Conservation (phyloP, 2,888 invertebrate species). For the Colostygia pectinataria region DNA sequence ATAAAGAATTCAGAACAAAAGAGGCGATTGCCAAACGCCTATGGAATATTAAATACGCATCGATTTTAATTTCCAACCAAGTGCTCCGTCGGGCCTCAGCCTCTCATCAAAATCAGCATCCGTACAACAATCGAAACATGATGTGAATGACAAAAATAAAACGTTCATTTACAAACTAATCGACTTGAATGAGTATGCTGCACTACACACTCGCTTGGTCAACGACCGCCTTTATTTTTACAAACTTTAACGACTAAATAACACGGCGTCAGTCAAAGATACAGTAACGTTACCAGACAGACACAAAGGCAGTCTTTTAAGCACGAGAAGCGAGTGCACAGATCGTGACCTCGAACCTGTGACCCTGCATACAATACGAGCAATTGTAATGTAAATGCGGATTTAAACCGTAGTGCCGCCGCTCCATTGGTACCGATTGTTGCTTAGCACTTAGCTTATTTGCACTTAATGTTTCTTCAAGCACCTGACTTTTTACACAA, state of each 20-base stretch:
- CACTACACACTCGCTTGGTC: conserved; percentile 37
- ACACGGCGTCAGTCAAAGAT: conserved; percentile 10
- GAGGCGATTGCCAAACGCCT: conserved; percentile 30
- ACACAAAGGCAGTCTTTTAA: conserved; percentile 48
- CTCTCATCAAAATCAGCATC: conserved; percentile 46
- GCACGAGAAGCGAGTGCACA: conserved; percentile 51
- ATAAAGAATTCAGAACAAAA: background rate
- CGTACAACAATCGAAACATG: conserved; percentile 43
- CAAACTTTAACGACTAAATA: conserved; percentile 9
- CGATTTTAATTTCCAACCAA: conserved; percentile 53
- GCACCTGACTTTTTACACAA: no score
- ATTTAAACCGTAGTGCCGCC: conserved; percentile 60
- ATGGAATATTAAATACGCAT: conserved; percentile 50
- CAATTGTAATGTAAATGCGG: conserved; percentile 75
- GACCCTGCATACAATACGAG: conserved; percentile 71
- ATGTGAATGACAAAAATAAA: conserved; percentile 46
- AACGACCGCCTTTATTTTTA: conserved; percentile 40
- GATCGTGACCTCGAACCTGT: conserved; percentile 73
- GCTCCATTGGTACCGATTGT: conserved; percentile 60
- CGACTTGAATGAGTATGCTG: conserved; percentile 25
- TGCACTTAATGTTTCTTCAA: no score
- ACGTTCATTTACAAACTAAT: conserved; percentile 32
- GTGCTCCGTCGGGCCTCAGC: conserved; percentile 40
- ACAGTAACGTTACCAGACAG: conserved; percentile 15
- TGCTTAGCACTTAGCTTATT: conserved; percentile 27